Base-by-base conservation (phyloP, 1,140 invertebrate species). In the Araneus ventricosus region DNA sequence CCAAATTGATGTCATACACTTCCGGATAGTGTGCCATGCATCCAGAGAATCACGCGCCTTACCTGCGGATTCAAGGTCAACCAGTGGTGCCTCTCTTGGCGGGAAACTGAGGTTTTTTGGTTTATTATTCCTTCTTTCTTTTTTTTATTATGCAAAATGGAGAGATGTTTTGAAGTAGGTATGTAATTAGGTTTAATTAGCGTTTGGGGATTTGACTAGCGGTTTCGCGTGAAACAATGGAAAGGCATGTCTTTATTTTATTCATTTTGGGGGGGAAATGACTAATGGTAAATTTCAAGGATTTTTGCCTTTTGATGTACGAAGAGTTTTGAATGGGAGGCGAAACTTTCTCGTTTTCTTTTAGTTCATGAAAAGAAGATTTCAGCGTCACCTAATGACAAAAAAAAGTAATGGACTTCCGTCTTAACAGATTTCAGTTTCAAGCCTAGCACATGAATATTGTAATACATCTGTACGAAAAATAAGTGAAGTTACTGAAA, bases 1-100 rank as follows among this genome's bases (percentile, higher is more conserved):
- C 30, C 52, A 67, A 88, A 88, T 88, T 39, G 86, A 88, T 88
- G 86, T 88, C 86, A 88, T 61, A 37, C 34, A 30, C 57, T 88
- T 88, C 86, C 86, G 86, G 86, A 88, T 86, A 34, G 70, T 37
- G 30, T 63, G 0, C 10, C 45, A 63, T 63, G 30, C 70, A 75
- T 37, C 24, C 52, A 20, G 84, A 20, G 57, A 61, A 14, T 86
- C 84, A 59, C 30, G 37, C 24, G 41, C 45, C 27, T 59, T 86
- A 86, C 57, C 52, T 86, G 41, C 70, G 20, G 27, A 75, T 75
- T 75, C 70, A 75, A 75, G 70, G 70, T 75, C 70, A 75, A 75
- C 70, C 14, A 37, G 70, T 22, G 34, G 70, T 34, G 20, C 37
- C 41, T 84, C 39, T 75, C 30, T 75, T 17, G 4, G 70, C 27